Evolutionary conservation across 2,113 vertebrate genomes (phyloP).

Genomic region (Colius striatus): DNA sequence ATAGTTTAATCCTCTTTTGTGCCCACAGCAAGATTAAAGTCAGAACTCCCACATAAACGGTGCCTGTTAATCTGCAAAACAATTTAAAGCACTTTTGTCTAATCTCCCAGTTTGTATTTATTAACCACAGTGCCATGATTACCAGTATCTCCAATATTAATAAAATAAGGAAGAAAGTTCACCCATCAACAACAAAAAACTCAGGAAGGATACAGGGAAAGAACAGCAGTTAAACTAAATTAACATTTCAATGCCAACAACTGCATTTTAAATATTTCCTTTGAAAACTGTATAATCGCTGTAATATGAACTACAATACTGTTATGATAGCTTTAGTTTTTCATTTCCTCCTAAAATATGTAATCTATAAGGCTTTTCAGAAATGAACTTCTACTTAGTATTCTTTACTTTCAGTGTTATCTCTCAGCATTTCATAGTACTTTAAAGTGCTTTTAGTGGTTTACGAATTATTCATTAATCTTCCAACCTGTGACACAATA

Average conservation of each 20-base stretch:
- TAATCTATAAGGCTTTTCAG: neutral
- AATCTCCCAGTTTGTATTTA: constrained; percentile 22
- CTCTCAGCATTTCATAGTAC: neutral
- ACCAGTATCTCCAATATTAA: neutral
- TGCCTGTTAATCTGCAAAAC: constrained; percentile 46
- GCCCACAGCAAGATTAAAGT: constrained; percentile 34
- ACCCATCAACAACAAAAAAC: constrained; percentile 4
- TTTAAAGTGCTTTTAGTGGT: constrained; percentile 11
- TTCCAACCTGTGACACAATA: neutral
- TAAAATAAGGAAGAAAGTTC: neutral
- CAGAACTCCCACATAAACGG: neutral
- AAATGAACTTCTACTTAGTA: neutral
- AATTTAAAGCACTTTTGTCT: constrained; percentile 41
- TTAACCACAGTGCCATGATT: constrained; percentile 31
- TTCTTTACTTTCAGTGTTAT: neutral
- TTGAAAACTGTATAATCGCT: neutral
- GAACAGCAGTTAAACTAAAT: neutral
- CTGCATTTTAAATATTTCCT: constrained; percentile 19
- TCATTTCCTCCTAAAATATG: neutral
- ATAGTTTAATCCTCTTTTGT: constrained; percentile 51
- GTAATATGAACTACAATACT: neutral
- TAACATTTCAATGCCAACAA: constrained; percentile 1
- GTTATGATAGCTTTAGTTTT: neutral
- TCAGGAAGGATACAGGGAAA: neutral
- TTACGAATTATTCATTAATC: constrained; percentile 9